These are phyloP conservation scores for Grapholita molesta DNA, from an alignment of 1,140 invertebrate genomes.

Conservation along the genomic window DNA sequence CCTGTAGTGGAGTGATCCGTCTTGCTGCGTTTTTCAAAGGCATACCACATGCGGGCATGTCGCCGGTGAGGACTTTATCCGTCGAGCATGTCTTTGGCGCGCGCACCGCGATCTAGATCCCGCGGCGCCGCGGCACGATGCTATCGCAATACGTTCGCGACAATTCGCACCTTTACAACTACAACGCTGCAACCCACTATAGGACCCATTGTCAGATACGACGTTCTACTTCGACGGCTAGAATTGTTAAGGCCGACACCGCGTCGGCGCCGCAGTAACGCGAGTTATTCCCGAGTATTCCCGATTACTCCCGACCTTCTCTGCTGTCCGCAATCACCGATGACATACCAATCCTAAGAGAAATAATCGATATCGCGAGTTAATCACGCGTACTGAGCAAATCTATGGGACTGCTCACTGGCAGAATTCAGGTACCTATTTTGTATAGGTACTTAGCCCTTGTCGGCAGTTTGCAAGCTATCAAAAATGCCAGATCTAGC, in stretches of 20 bases:
- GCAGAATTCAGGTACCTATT: not conserved
- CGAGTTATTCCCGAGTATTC: constrained; percentile 57
- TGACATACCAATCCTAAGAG: constrained; percentile 47
- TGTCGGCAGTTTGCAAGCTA: not conserved
- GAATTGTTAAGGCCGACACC: constrained; percentile 60
- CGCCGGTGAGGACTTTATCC: constrained; percentile 68
- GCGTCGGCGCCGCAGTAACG: constrained; percentile 48
- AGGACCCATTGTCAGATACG: not conserved
- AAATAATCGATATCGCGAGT: constrained; percentile 20
- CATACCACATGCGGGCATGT: constrained; percentile 53
- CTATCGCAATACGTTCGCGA: constrained; percentile 62
- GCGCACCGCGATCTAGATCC: constrained; percentile 69
- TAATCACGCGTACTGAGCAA: not conserved
- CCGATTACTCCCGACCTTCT: constrained; percentile 16
- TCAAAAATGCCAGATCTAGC: not conserved
- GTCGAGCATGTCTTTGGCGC: constrained; percentile 55
- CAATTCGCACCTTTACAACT: constrained; percentile 32
- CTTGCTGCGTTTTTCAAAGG: constrained; percentile 52
- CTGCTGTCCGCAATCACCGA: constrained; percentile 25
- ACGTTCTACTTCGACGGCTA: constrained; percentile 33
- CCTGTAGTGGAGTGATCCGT: constrained; percentile 5
- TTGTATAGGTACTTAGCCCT: not conserved
- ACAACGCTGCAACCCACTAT: not conserved
- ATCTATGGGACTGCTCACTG: not conserved
- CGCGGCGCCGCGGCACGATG: constrained; percentile 58